Conservation (phyloP, 2,797 vertebrate species). For the Lepilemur septentrionalis region DNA sequence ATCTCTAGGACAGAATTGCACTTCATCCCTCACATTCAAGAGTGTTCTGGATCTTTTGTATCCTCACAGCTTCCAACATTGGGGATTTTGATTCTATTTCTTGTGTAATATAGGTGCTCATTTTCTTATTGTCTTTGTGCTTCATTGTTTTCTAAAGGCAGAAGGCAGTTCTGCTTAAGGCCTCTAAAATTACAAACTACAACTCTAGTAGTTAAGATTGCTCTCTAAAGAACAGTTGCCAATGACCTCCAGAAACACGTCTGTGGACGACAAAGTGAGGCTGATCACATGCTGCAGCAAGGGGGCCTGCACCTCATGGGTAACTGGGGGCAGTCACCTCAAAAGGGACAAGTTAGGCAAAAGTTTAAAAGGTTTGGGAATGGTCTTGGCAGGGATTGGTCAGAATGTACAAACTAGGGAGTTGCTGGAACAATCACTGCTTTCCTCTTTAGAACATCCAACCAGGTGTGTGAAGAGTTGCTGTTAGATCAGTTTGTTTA, state of each 20-base stretch:
- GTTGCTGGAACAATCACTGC: neutral
- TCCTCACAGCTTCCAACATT: neutral
- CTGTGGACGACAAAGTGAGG: neutral
- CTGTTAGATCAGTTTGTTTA: neutral
- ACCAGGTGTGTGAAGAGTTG: neutral
- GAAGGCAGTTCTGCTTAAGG: neutral
- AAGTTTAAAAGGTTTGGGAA: neutral
- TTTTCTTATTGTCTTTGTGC: neutral
- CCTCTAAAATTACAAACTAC: neutral
- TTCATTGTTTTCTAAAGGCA: neutral
- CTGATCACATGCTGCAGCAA: neutral
- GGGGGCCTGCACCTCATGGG: accelerated
- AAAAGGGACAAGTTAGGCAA: neutral
- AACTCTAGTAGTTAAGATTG: neutral
- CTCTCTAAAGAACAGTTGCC: neutral
- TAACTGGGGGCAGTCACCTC: neutral
- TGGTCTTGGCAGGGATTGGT: neutral
- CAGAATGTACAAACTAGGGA: neutral
- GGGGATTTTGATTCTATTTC: neutral
- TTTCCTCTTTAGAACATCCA: neutral
- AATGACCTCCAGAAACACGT: neutral
- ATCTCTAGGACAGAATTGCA: neutral
- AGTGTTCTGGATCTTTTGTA: neutral
- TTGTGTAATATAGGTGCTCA: neutral
- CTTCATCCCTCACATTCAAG: neutral